Evolutionary conservation across 2,113 vertebrate species (phyloP).

Genomic region (Petrocephalus microphthalmus): DNA sequence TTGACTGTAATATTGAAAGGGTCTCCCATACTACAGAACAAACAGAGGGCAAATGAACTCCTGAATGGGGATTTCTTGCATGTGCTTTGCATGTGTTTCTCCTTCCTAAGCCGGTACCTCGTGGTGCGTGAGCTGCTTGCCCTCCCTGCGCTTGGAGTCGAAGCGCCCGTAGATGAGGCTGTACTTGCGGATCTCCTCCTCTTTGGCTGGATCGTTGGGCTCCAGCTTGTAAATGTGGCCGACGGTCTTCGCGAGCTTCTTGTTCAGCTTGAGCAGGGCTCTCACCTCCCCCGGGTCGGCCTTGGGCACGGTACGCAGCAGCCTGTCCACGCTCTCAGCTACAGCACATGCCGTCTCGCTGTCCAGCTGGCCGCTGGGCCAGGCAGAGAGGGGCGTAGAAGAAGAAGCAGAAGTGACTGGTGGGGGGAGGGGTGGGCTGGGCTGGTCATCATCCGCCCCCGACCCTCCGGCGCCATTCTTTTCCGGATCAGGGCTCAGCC

Average conservation of each 20-base stretch:
- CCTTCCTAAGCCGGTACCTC: slow-evolving; percentile 66
- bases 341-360: slow-evolving; percentile 73
- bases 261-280: slow-evolving; percentile 83
- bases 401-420: slow-evolving; percentile 57
- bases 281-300: slow-evolving; percentile 72
- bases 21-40: not conserved
- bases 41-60: slow-evolving; percentile 29
- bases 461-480: slow-evolving; percentile 59
- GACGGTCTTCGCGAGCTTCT: slow-evolving; percentile 85
- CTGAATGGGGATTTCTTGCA: slow-evolving; percentile 11
- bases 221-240: slow-evolving; percentile 91
- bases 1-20: not conserved
- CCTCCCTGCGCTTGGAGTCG: slow-evolving; percentile 85
- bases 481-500: slow-evolving; percentile 77
- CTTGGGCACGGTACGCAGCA: slow-evolving; percentile 76
- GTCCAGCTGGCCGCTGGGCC: slow-evolving; percentile 70
- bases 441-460: slow-evolving; percentile 69
- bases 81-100: not conserved
- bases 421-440: slow-evolving; percentile 55
- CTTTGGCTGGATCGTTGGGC: slow-evolving; percentile 73
- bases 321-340: slow-evolving; percentile 77
- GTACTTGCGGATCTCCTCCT: slow-evolving; percentile 90
- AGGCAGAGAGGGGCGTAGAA: slow-evolving; percentile 44
- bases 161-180: slow-evolving; percentile 91
- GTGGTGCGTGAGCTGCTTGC: slow-evolving; percentile 88